phyloP scores from a whole-genome alignment of 2,113 vertebrate species.

The Kryptolebias marmoratus region DNA sequence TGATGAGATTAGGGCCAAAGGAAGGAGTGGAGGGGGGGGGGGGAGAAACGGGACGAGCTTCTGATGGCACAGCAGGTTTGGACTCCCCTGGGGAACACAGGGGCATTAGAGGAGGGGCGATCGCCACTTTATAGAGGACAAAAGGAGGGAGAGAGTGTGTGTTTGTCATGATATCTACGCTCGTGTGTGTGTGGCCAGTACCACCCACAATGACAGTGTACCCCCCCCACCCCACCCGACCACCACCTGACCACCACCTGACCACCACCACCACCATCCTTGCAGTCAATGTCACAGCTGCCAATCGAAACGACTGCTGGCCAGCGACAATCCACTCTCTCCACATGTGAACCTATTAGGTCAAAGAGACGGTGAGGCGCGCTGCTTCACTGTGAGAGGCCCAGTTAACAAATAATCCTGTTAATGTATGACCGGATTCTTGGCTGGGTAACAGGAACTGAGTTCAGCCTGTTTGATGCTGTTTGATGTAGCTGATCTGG shows the following conservation, averaged over 20 bases:
- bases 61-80: conserved; percentile 83
- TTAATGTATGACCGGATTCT: conserved; percentile 40
- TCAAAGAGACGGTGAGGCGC: conserved; percentile 71
- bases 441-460: neutral
- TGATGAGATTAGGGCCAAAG: conserved; percentile 68
- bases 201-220: conserved; percentile 71
- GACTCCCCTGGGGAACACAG: conserved; percentile 68
- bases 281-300: conserved; percentile 75
- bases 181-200: conserved; percentile 48
- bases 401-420: conserved; percentile 67
- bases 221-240: neutral
- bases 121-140: conserved; percentile 76
- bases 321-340: conserved; percentile 56
- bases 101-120: conserved; percentile 63
- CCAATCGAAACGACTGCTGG: conserved; percentile 54
- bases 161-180: conserved; percentile 43
- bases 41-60: conserved; percentile 66
- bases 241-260: too few relatives aligned
- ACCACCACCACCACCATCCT: conserved; percentile 15
- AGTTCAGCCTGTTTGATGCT: conserved; percentile 36
- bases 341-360: conserved; percentile 60
- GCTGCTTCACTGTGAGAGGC: conserved; percentile 64
- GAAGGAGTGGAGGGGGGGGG: conserved; percentile 48
- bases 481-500: conserved; percentile 6
- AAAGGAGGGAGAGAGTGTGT: conserved; percentile 66